Conservation (phyloP, 92 coral and sea anemone genomes). For the Phenganax marumi region DNA sequence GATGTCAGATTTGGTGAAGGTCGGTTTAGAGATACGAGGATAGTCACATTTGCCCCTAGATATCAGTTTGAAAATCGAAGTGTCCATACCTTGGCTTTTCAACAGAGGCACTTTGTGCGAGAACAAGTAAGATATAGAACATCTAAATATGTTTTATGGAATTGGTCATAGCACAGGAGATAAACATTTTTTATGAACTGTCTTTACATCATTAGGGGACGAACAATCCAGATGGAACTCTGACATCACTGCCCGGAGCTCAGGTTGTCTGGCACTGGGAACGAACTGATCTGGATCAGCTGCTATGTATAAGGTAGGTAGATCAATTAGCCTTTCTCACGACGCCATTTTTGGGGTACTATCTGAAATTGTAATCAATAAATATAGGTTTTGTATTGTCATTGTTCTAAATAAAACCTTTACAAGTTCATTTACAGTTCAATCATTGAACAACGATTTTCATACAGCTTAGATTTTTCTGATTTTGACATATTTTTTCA, state of each 20-base stretch:
- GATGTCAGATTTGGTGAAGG: slow-evolving; percentile 96
- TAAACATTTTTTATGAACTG: background rate
- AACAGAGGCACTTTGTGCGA: slow-evolving; percentile 94
- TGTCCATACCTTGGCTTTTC: slow-evolving; percentile 88
- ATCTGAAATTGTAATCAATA: background rate
- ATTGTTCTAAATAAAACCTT: no score
- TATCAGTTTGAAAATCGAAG: slow-evolving; percentile 96
- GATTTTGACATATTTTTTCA: no score
- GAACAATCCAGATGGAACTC: slow-evolving; percentile 83
- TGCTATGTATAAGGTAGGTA: slow-evolving; percentile 87
- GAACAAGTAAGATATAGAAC: slow-evolving; percentile 64
- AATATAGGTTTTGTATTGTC: no score
- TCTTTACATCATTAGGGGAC: slow-evolving; percentile 59
- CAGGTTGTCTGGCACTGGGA: slow-evolving; percentile 97
- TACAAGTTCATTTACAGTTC: no score
- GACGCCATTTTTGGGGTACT: no score
- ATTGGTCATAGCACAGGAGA: background rate
- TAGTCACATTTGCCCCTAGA: slow-evolving; percentile 89
- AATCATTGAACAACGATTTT: no score
- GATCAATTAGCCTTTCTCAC: no score
- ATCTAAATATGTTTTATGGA: background rate
- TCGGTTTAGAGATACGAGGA: slow-evolving; percentile 85
- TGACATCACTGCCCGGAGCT: slow-evolving; percentile 91
- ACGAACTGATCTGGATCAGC: slow-evolving; percentile 92
- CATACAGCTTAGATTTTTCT: no score